A percentile compares a stretch with the other conserved stretches of the same genome.
Conservation (phyloP, 1,140 invertebrate genomes). For the Drosophila nigrodunni region DNA sequence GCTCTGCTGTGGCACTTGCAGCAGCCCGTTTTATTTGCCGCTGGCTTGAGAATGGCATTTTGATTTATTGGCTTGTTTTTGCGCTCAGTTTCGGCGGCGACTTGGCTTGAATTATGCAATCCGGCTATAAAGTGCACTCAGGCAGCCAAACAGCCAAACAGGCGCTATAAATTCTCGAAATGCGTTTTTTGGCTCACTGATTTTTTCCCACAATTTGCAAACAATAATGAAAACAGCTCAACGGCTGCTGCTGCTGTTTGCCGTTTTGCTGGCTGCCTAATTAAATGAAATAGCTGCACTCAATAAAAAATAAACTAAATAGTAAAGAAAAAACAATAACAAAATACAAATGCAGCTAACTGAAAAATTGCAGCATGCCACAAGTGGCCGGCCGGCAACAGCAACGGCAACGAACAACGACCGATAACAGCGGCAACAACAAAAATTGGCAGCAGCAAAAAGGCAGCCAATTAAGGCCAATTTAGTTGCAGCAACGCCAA, state of each 20-base stretch:
- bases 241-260: neutral
- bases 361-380: conserved; percentile 66
- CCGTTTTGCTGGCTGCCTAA: conserved; percentile 48
- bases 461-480: conserved; percentile 81
- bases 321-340: conserved; percentile 43
- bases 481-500: conserved; percentile 71
- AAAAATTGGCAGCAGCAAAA: conserved; percentile 58
- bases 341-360: conserved; percentile 39
- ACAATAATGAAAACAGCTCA: conserved; percentile 73
- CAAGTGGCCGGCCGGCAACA: conserved; percentile 74
- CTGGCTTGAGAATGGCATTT: conserved; percentile 76
- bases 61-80: conserved; percentile 79
- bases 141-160: conserved; percentile 26
- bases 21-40: conserved; percentile 21
- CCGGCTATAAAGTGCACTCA: conserved; percentile 58
- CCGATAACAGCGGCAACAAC: conserved; percentile 69
- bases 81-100: conserved; percentile 55
- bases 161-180: conserved; percentile 60
- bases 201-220: conserved; percentile 82
- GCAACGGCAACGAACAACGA: conserved; percentile 36
- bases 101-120: conserved; percentile 55
- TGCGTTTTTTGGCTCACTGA: conserved; percentile 62
- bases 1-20: conserved; percentile 13
- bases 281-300: conserved; percentile 71
- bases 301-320: conserved; percentile 59